Percentiles rank a stretch among this genome's conserved stretches.
These are phyloP conservation scores for Nycteola revayana DNA, from an alignment of 2,888 invertebrate genomes.

Conservation along the genomic window DNA sequence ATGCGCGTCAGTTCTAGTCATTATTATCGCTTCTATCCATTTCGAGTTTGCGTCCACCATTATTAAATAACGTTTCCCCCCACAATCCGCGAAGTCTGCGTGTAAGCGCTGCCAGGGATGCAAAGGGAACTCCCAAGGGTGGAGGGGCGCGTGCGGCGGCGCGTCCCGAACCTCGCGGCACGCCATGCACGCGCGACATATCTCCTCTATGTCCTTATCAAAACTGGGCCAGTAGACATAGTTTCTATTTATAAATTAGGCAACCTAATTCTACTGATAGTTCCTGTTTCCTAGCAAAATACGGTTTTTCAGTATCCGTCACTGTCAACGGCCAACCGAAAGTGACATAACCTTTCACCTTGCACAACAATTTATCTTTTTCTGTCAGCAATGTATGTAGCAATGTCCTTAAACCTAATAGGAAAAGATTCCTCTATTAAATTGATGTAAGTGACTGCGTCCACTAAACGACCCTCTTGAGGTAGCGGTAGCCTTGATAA, in stretches of 20 bases:
- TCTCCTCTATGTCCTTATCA: constrained; percentile 1
- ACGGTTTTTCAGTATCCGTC: constrained; percentile 1
- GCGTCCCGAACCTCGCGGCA: too few relatives aligned
- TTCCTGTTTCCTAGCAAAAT: neutral
- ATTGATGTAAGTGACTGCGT: neutral
- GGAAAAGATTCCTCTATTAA: constrained; percentile 1
- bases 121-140: too few relatives aligned
- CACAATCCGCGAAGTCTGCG: too few relatives aligned
- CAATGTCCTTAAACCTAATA: constrained; percentile 3
- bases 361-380: neutral
- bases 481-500: constrained; percentile 4
- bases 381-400: constrained; percentile 1
- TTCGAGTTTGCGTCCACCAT: too few relatives aligned
- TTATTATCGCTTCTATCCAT: too few relatives aligned
- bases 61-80: too few relatives aligned
- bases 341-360: constrained; percentile 1
- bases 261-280: neutral
- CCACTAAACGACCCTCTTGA: neutral
- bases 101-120: too few relatives aligned
- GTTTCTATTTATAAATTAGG: constrained; percentile 2
- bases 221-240: too few relatives aligned
- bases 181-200: neutral
- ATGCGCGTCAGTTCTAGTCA: too few relatives aligned
- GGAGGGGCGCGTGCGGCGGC: too few relatives aligned
- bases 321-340: constrained; percentile 2